These are phyloP conservation scores for Campylorhamphus procurvoides DNA, from an alignment of 2,113 vertebrate genomes.

Conservation along the genomic window DNA sequence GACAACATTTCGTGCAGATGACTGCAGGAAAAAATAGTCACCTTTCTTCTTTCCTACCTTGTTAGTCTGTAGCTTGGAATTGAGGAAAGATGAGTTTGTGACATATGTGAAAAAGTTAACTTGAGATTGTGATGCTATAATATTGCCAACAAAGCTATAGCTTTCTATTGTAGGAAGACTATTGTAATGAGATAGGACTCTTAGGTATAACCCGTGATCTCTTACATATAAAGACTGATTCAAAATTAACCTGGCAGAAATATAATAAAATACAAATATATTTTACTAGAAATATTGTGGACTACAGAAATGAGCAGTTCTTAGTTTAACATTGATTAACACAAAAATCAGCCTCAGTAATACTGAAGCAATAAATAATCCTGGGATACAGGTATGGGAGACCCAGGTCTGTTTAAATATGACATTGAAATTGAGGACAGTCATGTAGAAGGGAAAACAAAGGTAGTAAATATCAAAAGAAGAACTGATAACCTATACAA, in stretches of 20 bases:
- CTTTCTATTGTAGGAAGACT: background rate
- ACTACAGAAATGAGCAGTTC: background rate
- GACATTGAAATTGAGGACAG: background rate
- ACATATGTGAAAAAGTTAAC: fast-evolving
- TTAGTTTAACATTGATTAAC: background rate
- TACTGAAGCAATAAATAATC: background rate
- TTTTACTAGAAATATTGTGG: background rate
- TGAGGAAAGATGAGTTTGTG: background rate
- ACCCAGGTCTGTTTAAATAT: background rate
- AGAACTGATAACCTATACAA: background rate
- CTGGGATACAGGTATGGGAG: background rate
- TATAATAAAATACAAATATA: background rate
- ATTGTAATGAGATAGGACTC: background rate
- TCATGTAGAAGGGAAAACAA: background rate
- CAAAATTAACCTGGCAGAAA: background rate
- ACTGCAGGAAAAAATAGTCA: background rate
- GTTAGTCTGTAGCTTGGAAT: background rate
- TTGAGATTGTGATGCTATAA: background rate
- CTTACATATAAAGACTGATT: background rate
- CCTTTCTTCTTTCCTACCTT: background rate
- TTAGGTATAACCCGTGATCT: background rate
- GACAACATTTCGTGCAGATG: background rate
- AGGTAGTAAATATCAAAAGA: background rate
- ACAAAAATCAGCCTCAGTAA: background rate
- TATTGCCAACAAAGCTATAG: background rate